phyloP scores from a whole-genome alignment of 2,113 vertebrate genomes.

The Hiodon alosoides region DNA sequence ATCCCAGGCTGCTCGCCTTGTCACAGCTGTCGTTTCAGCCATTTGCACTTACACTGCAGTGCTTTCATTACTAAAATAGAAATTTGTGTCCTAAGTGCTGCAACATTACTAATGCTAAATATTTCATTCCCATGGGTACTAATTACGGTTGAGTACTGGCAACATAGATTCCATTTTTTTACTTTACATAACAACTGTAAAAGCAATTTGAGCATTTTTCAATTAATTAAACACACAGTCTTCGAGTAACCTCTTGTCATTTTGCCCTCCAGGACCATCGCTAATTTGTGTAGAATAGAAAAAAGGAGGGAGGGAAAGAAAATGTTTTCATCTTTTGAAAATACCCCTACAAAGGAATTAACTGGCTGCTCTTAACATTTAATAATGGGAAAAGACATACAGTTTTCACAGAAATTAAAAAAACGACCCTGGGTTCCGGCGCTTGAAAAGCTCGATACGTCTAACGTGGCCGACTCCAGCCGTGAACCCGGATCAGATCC shows the following conservation, averaged over 20 bases:
- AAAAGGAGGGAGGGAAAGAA: constrained; percentile 30
- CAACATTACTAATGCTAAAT: constrained; percentile 99
- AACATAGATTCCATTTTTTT: constrained; percentile 88
- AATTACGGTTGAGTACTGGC: constrained; percentile 98
- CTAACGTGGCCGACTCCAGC: constrained; percentile 44
- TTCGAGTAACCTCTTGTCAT: constrained; percentile 99
- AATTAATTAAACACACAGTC: constrained; percentile 99
- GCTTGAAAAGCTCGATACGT: constrained; percentile 43
- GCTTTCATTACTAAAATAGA: constrained; percentile 99
- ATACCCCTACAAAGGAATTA: constrained; percentile 55
- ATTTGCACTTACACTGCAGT: constrained; percentile 80
- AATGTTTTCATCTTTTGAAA: constrained; percentile 57
- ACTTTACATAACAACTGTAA: constrained; percentile 96
- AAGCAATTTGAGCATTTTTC: constrained; percentile 99
- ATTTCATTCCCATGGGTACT: constrained; percentile 97
- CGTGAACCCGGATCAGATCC: constrained; percentile 53
- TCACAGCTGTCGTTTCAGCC: constrained; percentile 95
- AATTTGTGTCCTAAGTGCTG: constrained; percentile 98
- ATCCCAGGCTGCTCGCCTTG: constrained; percentile 80
- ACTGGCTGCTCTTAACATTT: constrained; percentile 35
- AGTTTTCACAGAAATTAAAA: constrained; percentile 48
- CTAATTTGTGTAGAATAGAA: constrained; percentile 98
- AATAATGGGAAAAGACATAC: constrained; percentile 38
- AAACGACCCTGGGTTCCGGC: constrained; percentile 43
- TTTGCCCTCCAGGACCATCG: constrained; percentile 96